Percentiles rank a stretch among this genome's conserved stretches.
These are phyloP conservation scores for Dolichomitus sp. DNA, from an alignment of 2,888 invertebrate genomes.

Conservation along the genomic window DNA sequence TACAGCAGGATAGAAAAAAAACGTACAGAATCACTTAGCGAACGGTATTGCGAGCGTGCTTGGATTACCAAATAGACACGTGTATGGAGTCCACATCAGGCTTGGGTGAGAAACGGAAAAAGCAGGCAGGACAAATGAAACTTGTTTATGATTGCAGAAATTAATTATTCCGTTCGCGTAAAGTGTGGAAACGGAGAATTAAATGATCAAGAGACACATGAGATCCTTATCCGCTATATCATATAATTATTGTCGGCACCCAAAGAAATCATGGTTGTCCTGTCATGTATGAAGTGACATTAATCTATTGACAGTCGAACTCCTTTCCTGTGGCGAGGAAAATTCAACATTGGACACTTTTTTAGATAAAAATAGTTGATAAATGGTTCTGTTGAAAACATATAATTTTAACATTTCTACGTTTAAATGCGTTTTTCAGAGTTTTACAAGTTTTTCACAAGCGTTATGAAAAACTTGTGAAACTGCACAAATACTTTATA, in stretches of 20 bases:
- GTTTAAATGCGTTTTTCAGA: too few species aligned
- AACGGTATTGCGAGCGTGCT: conserved; percentile 73
- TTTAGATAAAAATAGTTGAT: too few species aligned
- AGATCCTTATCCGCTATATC: too few species aligned
- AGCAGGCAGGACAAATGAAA: conserved; percentile 13
- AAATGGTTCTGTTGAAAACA: too few species aligned
- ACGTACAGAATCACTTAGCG: conserved; percentile 66
- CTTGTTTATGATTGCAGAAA: conserved; percentile 35
- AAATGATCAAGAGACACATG: conserved; percentile 7
- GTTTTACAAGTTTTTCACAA: too few species aligned
- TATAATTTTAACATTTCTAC: too few species aligned
- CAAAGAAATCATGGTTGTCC: background rate
- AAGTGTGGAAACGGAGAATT: background rate
- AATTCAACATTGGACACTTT: too few species aligned
- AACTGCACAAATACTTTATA: too few species aligned
- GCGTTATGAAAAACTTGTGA: too few species aligned
- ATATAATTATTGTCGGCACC: background rate
- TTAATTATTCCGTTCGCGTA: conserved; percentile 7
- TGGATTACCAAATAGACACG: conserved; percentile 62
- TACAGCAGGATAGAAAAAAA: conserved; percentile 64
- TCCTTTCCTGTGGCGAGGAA: background rate
- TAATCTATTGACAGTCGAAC: background rate
- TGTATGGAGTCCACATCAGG: background rate
- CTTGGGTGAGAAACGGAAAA: background rate
- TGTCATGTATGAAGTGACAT: background rate